Percentiles rank a stretch among this genome's conserved stretches.
phyloP scores from a whole-genome alignment of 2,113 vertebrate species.

The Ciconia stormi region DNA sequence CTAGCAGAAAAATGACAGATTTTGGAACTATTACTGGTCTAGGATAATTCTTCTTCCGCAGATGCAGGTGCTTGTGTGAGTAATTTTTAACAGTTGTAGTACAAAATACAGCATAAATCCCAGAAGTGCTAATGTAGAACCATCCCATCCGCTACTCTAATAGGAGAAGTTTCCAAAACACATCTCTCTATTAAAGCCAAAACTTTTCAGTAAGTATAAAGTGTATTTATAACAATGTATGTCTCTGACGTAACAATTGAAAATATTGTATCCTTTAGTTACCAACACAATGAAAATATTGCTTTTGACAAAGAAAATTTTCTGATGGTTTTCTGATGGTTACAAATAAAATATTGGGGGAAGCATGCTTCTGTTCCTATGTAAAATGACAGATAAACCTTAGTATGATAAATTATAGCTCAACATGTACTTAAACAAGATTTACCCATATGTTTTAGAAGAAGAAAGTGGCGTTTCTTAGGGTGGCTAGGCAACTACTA shows the following conservation, averaged over 20 bases:
- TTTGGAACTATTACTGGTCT: conserved; percentile 8
- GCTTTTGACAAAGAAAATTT: background rate
- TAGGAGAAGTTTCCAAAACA: background rate
- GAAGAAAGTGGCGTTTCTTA: background rate
- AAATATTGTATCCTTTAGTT: background rate
- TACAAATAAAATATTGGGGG: background rate
- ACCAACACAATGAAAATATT: background rate
- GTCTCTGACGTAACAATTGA: background rate
- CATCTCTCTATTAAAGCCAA: background rate
- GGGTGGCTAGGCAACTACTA: background rate
- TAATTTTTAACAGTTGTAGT: background rate
- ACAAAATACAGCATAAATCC: background rate
- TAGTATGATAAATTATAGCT: background rate
- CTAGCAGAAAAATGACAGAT: background rate
- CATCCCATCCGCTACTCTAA: background rate
- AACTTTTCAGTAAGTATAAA: background rate
- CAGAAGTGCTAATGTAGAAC: background rate
- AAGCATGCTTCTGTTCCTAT: background rate
- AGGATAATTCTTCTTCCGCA: conserved; percentile 15
- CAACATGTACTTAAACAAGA: background rate
- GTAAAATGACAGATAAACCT: background rate
- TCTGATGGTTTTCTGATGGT: background rate
- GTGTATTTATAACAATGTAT: background rate
- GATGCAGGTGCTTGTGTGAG: conserved; percentile 3
- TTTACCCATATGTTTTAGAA: background rate